These are phyloP conservation scores for Nemotelus nigrinus DNA, from an alignment of 2,888 invertebrate species.

Conservation along the genomic window DNA sequence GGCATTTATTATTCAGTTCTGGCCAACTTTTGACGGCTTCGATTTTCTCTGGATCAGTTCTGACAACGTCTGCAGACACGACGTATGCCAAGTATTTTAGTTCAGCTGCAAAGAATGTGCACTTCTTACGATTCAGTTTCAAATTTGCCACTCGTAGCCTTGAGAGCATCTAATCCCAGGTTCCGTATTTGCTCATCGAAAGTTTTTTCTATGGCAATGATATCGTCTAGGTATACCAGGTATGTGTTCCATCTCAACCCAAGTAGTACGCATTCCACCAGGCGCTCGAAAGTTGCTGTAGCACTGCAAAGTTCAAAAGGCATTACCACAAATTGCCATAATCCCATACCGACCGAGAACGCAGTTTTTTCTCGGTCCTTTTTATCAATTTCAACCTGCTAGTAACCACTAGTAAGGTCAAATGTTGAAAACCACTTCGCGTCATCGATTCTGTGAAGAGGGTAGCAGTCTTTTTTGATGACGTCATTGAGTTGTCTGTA, in stretches of 20 bases:
- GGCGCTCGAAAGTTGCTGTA: conserved; percentile 51
- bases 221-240: conserved; percentile 50
- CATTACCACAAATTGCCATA: conserved; percentile 55
- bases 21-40: conserved; percentile 8
- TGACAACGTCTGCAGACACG: conserved; percentile 24
- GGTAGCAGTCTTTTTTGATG: conserved; percentile 45
- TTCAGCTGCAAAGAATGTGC: conserved; percentile 8
- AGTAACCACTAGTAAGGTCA: conserved; percentile 51
- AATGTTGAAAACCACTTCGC: conserved; percentile 52
- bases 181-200: conserved; percentile 50
- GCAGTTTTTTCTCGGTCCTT: no score
- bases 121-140: conserved; percentile 42
- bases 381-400: background rate
- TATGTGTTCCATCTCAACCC: conserved; percentile 49
- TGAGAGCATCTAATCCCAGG: conserved; percentile 35
- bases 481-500: background rate
- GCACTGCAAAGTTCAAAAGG: conserved; percentile 45
- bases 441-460: conserved; percentile 31
- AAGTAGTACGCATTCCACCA: conserved; percentile 49
- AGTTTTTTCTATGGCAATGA: conserved; percentile 47
- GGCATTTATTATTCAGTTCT: background rate
- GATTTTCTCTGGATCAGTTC: conserved; percentile 38
- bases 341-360: conserved; percentile 41
- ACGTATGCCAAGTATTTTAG: conserved; percentile 44
- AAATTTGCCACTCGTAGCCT: conserved; percentile 27